Base-by-base conservation (phyloP, 2,797 vertebrate species). In the Gymnothorax reevesii region DNA sequence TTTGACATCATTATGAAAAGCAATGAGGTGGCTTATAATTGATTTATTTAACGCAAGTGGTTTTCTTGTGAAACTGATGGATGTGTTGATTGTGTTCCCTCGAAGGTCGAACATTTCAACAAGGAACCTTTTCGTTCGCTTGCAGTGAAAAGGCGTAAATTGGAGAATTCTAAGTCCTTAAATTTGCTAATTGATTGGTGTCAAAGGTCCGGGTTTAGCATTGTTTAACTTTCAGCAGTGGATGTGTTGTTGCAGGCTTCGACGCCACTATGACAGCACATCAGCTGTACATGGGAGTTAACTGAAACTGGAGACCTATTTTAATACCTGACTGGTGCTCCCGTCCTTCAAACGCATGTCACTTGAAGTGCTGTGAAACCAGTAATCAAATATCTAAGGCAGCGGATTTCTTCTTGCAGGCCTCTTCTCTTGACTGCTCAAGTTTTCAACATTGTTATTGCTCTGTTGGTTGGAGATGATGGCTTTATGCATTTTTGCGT, bases 301-400 rank as follows among this genome's bases (percentile, higher is more conserved):
- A 55, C 52, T 55, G 77, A 80, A 55, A 80, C 20, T 80, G 52
- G 52, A 80, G n/a, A 33, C 17, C n/a, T 27, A 42, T 42, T 66
- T 73, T 8, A 42, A 59, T 17, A 59, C 25, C 64, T 13, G 66
- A 57, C 55, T 49, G 22, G 80, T 60, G 64, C 52, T 73, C 64
- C 82, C 75, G 86, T 86, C 54, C 66, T 71, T 57, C 62, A 83
- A 42, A 86, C n/a, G 25, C 8, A 55, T 83, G 80, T 57, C 69
- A 54, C 33, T 60, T 75, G 27, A 33, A 57, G 20, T n/a, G n/a
- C 77, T 83, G 49, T 82, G 3, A 49, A 59, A 86, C 52, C 27
- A 25, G 64, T 57, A 52, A 86, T 71, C 77, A 27, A 57, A 49
- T 83, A 71, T 83, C 17, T 5, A 33, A 10, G 55, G 13, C 59